These are phyloP conservation scores for Syrphus vitripennis DNA, from an alignment of 2,888 invertebrate genomes.

Conservation along the genomic window DNA sequence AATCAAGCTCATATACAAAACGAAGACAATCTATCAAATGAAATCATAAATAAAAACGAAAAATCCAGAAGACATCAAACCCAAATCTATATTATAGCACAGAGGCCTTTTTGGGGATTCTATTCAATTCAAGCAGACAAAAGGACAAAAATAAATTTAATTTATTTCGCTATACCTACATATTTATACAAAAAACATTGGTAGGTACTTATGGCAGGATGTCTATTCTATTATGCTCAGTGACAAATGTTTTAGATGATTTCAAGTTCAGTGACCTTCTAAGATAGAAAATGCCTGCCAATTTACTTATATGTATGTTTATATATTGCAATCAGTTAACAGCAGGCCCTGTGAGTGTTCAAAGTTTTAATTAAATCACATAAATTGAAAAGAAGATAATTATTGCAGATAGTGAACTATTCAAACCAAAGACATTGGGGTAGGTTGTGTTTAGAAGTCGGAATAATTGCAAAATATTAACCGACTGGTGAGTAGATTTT, in stretches of 20 bases:
- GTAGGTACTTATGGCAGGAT: neutral
- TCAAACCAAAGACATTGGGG: neutral
- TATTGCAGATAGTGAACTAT: neutral
- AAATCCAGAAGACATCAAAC: neutral
- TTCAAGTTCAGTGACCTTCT: neutral
- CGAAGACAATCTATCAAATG: neutral
- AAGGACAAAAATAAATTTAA: neutral
- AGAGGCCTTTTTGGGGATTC: neutral
- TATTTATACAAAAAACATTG: neutral
- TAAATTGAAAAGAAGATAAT: neutral
- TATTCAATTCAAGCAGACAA: neutral
- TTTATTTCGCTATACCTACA: neutral
- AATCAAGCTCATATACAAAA: neutral
- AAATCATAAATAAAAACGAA: neutral
- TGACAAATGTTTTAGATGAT: neutral
- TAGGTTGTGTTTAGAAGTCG: neutral
- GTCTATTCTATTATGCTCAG: neutral
- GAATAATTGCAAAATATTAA: neutral
- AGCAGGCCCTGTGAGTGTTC: neutral
- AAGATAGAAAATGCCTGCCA: neutral
- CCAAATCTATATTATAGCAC: neutral
- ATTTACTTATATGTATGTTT: neutral
- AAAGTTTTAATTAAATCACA: conserved; percentile 15
- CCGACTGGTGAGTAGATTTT: too few relatives aligned
- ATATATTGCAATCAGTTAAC: neutral